These are phyloP conservation scores for Crypturellus undulatus DNA, from an alignment of 2,113 vertebrate genomes.

Conservation along the genomic window DNA sequence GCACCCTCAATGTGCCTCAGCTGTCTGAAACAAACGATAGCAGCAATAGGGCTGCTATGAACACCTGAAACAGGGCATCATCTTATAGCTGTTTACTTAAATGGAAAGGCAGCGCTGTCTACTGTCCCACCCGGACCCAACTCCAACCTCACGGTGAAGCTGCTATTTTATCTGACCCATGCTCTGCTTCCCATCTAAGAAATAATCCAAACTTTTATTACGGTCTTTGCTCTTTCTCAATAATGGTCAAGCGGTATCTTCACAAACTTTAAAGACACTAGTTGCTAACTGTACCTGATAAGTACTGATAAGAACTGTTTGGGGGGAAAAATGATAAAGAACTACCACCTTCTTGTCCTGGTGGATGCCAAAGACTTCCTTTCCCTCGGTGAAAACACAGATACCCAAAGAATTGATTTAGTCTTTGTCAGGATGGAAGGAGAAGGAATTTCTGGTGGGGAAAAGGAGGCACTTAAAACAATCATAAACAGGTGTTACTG, in stretches of 20 bases:
- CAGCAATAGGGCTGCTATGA: background rate
- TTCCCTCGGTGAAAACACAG: background rate
- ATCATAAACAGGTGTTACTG: background rate
- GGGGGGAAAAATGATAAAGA: background rate
- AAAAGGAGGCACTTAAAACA: background rate
- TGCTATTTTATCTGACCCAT: background rate
- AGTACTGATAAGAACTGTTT: background rate
- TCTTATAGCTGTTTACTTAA: background rate
- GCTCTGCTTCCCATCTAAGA: background rate
- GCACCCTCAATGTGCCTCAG: background rate
- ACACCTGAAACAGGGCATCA: rapidly evolving
- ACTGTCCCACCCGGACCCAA: background rate
- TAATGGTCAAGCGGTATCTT: background rate
- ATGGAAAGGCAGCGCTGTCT: background rate
- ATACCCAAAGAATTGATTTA: background rate
- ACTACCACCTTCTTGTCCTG: background rate
- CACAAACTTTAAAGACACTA: background rate
- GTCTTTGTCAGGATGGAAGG: background rate
- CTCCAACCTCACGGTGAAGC: background rate
- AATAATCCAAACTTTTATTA: background rate
- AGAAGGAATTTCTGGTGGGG: background rate
- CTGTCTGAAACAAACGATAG: background rate
- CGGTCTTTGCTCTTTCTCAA: background rate
- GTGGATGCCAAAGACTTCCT: background rate
- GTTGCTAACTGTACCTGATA: background rate